phyloP scores from a whole-genome alignment of 2,113 vertebrate genomes.

The Meles meles region DNA sequence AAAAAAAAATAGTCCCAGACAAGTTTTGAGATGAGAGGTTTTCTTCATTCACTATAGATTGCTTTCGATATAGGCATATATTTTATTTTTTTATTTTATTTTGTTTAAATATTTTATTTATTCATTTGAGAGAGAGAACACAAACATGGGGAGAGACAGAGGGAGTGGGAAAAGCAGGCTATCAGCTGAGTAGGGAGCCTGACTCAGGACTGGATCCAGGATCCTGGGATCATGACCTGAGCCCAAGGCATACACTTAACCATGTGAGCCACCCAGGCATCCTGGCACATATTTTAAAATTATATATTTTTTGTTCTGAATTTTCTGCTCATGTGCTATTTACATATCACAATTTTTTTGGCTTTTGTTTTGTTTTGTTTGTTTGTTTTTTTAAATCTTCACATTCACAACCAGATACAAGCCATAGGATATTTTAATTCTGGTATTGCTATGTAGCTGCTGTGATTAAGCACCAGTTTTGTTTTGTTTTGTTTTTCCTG shows the following conservation, averaged over 20 bases:
- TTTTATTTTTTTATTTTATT: neutral
- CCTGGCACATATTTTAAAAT: neutral
- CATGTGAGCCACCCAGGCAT: too few relatives aligned
- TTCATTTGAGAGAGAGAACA: too few relatives aligned
- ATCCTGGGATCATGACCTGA: too few relatives aligned
- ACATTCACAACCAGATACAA: neutral
- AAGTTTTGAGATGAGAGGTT: neutral
- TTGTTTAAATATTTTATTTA: neutral
- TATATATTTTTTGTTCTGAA: neutral
- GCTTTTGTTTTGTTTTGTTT: too few relatives aligned
- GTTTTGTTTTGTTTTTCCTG: neutral
- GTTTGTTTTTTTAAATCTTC: neutral
- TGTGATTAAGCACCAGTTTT: neutral
- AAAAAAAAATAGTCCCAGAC: neutral
- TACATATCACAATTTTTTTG: neutral
- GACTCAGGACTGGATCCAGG: too few relatives aligned
- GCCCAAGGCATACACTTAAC: too few relatives aligned
- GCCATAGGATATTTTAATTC: neutral
- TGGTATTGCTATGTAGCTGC: neutral
- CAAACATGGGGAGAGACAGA: too few relatives aligned
- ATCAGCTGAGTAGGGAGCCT: too few relatives aligned
- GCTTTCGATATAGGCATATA: neutral
- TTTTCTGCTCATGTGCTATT: neutral
- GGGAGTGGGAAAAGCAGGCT: too few relatives aligned
- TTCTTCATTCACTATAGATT: neutral